Evolutionary conservation across 2,888 invertebrate species (phyloP).

Genomic region (Junonia oenone): DNA sequence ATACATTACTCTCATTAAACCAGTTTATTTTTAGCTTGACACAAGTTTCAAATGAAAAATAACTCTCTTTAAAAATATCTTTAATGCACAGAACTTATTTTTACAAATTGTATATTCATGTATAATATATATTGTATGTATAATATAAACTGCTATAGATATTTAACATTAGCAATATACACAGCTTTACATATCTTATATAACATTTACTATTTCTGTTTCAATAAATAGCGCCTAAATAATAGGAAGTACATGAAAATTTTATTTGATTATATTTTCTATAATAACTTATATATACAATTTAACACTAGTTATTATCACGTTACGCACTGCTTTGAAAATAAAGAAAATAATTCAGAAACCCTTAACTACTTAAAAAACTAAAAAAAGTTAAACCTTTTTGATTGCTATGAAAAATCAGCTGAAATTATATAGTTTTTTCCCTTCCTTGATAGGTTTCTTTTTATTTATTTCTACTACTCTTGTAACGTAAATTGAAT

Average conservation of each 20-base stretch:
- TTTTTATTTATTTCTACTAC: too few relatives aligned
- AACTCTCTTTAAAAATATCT: neutral
- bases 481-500: too few relatives aligned
- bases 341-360: slow-evolving; percentile 25
- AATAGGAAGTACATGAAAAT: slow-evolving; percentile 31
- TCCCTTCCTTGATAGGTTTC: too few relatives aligned
- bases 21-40: neutral
- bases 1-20: neutral
- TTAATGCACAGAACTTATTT: neutral
- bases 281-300: slow-evolving; percentile 63
- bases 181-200: slow-evolving; percentile 40
- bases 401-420: too few relatives aligned
- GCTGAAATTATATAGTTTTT: too few relatives aligned
- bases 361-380: too few relatives aligned
- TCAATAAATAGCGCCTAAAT: slow-evolving; percentile 44
- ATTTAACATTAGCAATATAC: slow-evolving; percentile 53
- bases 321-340: slow-evolving; percentile 62
- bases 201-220: slow-evolving; percentile 14
- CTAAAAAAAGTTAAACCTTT: too few relatives aligned
- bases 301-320: slow-evolving; percentile 75
- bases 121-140: neutral
- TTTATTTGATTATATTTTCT: slow-evolving; percentile 42
- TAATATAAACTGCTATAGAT: slow-evolving; percentile 1
- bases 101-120: neutral
- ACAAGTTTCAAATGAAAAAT: neutral